Base-by-base conservation (phyloP, 2,797 vertebrate genomes). In the Rhodeus uyekii region DNA sequence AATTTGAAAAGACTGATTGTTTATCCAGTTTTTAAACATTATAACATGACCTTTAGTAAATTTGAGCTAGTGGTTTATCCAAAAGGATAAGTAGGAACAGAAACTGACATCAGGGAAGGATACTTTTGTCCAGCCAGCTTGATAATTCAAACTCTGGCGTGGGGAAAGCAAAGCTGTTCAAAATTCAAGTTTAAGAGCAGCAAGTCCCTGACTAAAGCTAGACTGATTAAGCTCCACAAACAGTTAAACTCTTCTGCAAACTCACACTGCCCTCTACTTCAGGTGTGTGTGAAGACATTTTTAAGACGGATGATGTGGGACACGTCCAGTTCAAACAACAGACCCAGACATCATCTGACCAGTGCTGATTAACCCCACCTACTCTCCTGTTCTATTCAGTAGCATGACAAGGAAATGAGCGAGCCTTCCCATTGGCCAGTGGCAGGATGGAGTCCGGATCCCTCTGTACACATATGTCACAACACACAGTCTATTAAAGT, bases 301-400 rank as follows among this genome's bases (percentile, higher is more conserved):
- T 60, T 29, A 53, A 53, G 55, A 80, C 61, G 68, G 74, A 64
- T n/a, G 3, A 55, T 10, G 34, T 61, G 38, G 39, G 76, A 75
- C 73, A 24, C 13, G 5, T 83, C 72, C 65, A 68, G 50, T 36
- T 34, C 44, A 39, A 82, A 85, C 63, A 83, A 81, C 73, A 84
- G 53, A 82, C 27, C 44, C 39, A 79, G 78, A 82, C 58, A 85
- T 81, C 78, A 73, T 22, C 48, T 24, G 29, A 12, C 38, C 44
- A 71, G 53, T 69, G 32, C 44, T 29, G 12, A 74, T 53, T 55
- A 58, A 44, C 67, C 3, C 42, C 12, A 7, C 68, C 82, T 46
- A 44, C 18, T 63, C 53, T 63, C 4, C 29, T n/a, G 6, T 36
- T 16, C 32, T 8, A 2, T 53, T 60, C 60, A 65, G 72, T 74